Evolutionary conservation across 2,797 vertebrate species (phyloP), one percentile per base, ranked within the genome.

Genomic region (Cuniculus paca): DNA sequence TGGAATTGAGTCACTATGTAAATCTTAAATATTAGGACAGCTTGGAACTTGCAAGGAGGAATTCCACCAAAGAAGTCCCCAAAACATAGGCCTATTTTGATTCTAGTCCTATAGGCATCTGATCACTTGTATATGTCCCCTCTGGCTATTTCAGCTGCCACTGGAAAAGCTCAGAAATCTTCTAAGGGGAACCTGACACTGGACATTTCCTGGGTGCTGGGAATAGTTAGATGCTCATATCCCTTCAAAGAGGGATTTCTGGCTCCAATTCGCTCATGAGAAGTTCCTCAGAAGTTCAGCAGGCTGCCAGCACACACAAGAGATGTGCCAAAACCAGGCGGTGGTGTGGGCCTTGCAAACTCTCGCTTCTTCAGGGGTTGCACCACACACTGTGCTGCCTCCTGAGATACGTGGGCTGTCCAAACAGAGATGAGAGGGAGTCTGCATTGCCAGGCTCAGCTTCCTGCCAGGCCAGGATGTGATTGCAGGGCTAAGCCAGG

Each of bases 381-480:
- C 74, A 31, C 80, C 72, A 22, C 50, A 8, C 3, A 42, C 65
- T 79, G 81, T 39, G 34, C n/a, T 0, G 4, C 82, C 50, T 85
- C 91, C 58, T 26, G 20, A 74, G 63, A 70, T n/a, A 28, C 5
- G 60, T 52, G 26, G 91, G 83, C 74, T 50, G 68, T 28, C 58
- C 88, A 90, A 77, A 84, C 80, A 65, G 84, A 96, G 88, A 50
- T 9, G 19, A 63, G 52, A 84, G 77, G 48, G 56, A 91, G 58
- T 61, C 82, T 63, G 54, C 81, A 96, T 80, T 91, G 88, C 95
- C 90, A 96, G 94, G 89, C 88, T 94, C 88, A 48, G 50, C 72
- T 94, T 94, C 89, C 96, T 97, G 95, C 92, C 91, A 13, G 75
- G 83, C 84, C 42, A 80, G 85, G 90, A 75, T 92, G 70, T 92